Conservation (phyloP, 92 coral and sea anemone genomes). For the Scolanthus callimorphus region DNA sequence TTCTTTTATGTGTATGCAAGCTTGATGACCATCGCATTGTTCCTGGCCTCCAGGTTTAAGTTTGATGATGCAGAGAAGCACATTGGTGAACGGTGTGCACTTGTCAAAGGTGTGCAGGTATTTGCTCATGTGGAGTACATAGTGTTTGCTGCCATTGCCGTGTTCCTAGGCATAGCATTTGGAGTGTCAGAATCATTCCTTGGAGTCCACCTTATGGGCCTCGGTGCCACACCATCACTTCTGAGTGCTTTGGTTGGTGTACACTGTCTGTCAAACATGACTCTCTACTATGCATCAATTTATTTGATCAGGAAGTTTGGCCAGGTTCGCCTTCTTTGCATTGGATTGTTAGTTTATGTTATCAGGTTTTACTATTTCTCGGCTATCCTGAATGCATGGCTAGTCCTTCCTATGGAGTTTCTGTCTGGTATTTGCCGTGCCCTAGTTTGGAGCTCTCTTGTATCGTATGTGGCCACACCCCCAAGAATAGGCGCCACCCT, state of each 20-base stretch:
- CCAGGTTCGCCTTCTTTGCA: conserved; percentile 56
- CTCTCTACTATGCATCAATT: conserved; percentile 69
- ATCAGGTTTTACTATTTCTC: conserved; percentile 87
- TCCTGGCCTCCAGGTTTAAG: conserved; percentile 77
- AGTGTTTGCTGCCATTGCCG: conserved; percentile 64
- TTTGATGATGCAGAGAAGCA: conserved; percentile 56
- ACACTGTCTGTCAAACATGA: conserved; percentile 75
- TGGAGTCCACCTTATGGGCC: conserved; percentile 67
- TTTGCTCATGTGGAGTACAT: conserved; percentile 71
- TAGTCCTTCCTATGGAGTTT: conserved; percentile 82
- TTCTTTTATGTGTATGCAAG: conserved; percentile 82
- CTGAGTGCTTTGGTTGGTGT: conserved; percentile 78
- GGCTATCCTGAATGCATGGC: conserved; percentile 78
- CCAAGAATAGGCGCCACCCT: no score
- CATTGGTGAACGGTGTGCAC: conserved; percentile 51
- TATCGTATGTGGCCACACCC: conserved; percentile 86
- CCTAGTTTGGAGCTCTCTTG: conserved; percentile 85
- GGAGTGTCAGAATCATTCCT: conserved; percentile 76
- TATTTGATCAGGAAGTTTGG: conserved; percentile 75
- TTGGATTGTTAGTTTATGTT: conserved; percentile 64
- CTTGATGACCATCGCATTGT: conserved; percentile 78
- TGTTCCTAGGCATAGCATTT: conserved; percentile 69
- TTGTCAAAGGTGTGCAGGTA: conserved; percentile 57
- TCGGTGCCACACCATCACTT: conserved; percentile 85
- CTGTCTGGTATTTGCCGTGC: conserved; percentile 74